Evolutionary conservation across 2,888 invertebrate genomes (phyloP).

Genomic region (Stratiomys singularior): DNA sequence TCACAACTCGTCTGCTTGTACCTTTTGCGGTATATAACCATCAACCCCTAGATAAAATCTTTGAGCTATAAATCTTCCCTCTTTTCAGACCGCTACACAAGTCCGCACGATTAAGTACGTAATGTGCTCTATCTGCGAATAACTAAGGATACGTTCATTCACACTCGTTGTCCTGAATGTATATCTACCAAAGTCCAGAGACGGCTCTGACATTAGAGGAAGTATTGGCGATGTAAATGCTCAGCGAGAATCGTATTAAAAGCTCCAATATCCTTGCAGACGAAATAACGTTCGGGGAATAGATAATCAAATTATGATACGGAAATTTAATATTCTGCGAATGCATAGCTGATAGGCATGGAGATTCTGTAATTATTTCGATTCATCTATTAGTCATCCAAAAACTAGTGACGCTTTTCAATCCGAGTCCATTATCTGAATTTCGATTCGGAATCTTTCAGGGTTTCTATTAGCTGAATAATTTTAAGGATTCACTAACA

Average conservation of each 20-base stretch:
- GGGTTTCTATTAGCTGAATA: no score
- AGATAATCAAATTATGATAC: conserved; percentile 42
- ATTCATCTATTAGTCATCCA: not conserved
- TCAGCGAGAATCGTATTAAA: not conserved
- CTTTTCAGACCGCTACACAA: conserved; percentile 24
- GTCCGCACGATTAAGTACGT: conserved; percentile 12
- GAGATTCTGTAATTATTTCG: not conserved
- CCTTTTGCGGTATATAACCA: conserved; percentile 39
- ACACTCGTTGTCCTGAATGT: not conserved
- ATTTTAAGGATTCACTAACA: no score
- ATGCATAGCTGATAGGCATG: not conserved
- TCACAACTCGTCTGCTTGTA: not conserved
- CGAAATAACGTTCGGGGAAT: conserved; percentile 27
- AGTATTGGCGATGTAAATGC: not conserved
- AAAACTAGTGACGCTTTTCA: not conserved
- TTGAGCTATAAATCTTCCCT: conserved; percentile 27
- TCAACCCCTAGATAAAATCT: conserved; percentile 35
- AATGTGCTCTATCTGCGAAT: conserved; percentile 1
- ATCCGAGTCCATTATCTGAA: not conserved
- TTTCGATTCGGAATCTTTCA: no score
- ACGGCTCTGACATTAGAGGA: not conserved
- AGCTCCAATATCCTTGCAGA: conserved; percentile 26
- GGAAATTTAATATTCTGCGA: conserved; percentile 40
- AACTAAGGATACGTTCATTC: not conserved
- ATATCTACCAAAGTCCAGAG: not conserved